Evolutionary conservation across 1,140 invertebrate genomes (phyloP).

Genomic region (Drosophila nannoptera): DNA sequence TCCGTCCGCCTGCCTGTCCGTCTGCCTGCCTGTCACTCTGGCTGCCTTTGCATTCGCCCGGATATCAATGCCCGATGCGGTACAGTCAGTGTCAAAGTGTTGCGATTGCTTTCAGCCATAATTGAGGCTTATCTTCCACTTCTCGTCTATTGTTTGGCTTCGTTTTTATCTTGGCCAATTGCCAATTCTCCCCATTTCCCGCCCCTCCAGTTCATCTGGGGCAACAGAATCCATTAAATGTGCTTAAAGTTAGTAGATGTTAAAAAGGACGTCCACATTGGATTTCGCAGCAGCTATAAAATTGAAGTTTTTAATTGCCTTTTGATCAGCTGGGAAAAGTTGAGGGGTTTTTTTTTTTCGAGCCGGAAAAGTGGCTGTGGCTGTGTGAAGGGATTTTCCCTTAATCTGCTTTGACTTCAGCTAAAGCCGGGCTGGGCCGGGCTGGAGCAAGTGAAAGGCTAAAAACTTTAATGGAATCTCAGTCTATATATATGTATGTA

Average conservation of each 20-base stretch:
- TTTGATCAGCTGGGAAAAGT: not conserved
- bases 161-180: slow-evolving; percentile 3
- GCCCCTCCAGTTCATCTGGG: not conserved
- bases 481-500: too few relatives aligned
- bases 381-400: not conserved
- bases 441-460: too few relatives aligned
- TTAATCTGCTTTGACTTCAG: not conserved
- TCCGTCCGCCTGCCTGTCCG: too few relatives aligned
- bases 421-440: too few relatives aligned
- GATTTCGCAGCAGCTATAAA: not conserved
- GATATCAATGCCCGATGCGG: slow-evolving; percentile 32
- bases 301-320: slow-evolving; percentile 15
- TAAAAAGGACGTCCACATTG: not conserved
- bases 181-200: not conserved
- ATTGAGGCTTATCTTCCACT: slow-evolving; percentile 11
- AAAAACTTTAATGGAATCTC: too few relatives aligned
- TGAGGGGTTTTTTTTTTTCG: not conserved
- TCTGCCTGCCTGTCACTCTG: too few relatives aligned
- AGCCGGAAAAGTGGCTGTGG: not conserved
- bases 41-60: too few relatives aligned
- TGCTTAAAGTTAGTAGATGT: slow-evolving; percentile 33
- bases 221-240: slow-evolving; percentile 37
- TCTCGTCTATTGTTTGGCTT: slow-evolving; percentile 1
- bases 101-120: slow-evolving; percentile 14
- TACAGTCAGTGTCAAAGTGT: slow-evolving; percentile 12